Conservation (phyloP, 2,113 vertebrate species). For the Prunella himalayana region DNA sequence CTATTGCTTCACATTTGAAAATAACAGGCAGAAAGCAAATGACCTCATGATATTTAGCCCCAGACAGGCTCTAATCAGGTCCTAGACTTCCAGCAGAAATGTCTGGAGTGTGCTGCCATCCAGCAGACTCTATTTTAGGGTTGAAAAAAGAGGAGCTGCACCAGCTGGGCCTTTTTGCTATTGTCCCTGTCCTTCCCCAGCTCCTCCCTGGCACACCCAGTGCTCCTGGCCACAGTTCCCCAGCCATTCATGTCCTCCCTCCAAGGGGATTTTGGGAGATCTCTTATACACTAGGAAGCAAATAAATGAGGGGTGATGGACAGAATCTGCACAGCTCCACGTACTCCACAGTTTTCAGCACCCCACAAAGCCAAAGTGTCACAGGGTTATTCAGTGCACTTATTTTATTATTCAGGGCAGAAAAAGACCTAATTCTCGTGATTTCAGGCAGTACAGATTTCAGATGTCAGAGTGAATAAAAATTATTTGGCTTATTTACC, state of each 20-base stretch:
- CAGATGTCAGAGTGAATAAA: neutral
- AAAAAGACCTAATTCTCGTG: neutral
- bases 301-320: neutral
- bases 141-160: neutral
- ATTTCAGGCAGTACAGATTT: neutral
- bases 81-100: neutral
- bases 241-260: neutral
- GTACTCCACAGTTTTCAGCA: neutral
- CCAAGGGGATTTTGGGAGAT: neutral
- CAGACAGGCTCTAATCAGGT: neutral
- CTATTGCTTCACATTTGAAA: neutral
- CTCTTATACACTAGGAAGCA: neutral
- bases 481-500: neutral
- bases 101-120: neutral
- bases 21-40: neutral
- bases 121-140: neutral
- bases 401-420: neutral
- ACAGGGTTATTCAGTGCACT: neutral
- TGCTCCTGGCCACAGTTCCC: neutral
- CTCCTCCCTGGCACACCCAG: neutral
- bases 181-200: neutral
- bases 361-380: neutral
- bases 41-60: neutral
- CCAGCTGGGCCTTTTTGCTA: neutral
- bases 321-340: neutral